Percentiles rank a stretch among this genome's conserved stretches.
These are phyloP conservation scores for Drosophila setifemur DNA, from an alignment of 1,140 invertebrate genomes.

Conservation along the genomic window DNA sequence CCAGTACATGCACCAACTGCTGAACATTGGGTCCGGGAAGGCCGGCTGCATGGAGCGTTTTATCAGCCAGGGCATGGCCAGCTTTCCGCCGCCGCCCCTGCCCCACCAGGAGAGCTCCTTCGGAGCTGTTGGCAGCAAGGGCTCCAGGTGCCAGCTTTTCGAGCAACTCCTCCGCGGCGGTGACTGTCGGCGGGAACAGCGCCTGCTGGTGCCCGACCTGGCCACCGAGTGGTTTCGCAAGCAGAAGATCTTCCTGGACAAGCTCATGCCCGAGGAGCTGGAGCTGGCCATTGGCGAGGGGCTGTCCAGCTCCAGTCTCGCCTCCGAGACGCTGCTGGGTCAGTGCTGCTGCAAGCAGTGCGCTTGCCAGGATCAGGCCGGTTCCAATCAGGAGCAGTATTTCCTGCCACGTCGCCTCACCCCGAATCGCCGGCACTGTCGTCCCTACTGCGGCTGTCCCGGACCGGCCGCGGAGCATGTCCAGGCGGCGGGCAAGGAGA, in stretches of 20 bases:
- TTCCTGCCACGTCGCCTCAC: not conserved
- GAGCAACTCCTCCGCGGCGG: constrained; percentile 32
- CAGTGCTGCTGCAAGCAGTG: not conserved
- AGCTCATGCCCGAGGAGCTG: constrained; percentile 14
- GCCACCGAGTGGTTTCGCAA: constrained; percentile 71
- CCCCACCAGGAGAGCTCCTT: no score
- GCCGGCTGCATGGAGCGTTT: constrained; percentile 15
- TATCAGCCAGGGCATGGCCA: constrained; percentile 10
- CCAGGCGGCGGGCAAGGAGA: not conserved
- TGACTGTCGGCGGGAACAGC: constrained; percentile 22
- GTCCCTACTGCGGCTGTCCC: not conserved
- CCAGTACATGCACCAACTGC: not conserved
- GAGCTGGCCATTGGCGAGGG: not conserved
- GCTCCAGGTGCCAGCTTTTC: constrained; percentile 6
- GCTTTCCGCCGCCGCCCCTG: constrained; percentile 33
- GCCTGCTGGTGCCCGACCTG: constrained; percentile 63
- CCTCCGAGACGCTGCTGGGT: not conserved
- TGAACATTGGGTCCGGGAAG: not conserved
- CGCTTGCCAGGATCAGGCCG: not conserved
- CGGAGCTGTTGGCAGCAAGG: not conserved
- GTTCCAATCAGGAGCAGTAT: no score
- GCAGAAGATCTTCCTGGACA: constrained; percentile 55
- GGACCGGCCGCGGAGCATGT: not conserved
- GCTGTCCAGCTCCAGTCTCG: not conserved
- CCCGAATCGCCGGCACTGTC: not conserved